Conservation (phyloP, 2,113 vertebrate species). For the Cacatua alba region DNA sequence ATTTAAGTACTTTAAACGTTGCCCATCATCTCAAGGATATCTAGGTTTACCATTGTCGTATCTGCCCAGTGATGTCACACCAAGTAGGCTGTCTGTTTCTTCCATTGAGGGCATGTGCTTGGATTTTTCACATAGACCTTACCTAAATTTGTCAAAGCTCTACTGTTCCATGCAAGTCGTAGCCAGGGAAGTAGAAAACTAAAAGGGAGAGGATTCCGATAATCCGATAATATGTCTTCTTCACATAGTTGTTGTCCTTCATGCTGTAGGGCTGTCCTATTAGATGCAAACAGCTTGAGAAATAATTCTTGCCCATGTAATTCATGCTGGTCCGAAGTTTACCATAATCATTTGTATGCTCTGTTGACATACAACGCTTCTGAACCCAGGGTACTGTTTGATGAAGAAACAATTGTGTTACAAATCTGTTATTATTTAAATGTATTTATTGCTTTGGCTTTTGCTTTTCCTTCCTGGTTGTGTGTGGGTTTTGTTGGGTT, state of each 20-base stretch:
- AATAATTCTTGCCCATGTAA: background rate
- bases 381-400: background rate
- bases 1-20: background rate
- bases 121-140: background rate
- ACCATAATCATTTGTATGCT: background rate
- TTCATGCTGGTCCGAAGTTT: background rate
- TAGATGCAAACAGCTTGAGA: background rate
- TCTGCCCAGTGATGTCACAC: background rate
- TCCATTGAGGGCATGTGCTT: background rate
- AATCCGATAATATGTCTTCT: background rate
- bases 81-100: background rate
- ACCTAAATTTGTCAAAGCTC: background rate
- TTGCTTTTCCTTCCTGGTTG: background rate
- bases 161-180: background rate
- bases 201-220: background rate
- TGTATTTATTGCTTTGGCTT: background rate
- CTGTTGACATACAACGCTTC: background rate
- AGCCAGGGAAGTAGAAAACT: background rate
- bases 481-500: background rate
- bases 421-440: background rate
- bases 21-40: background rate
- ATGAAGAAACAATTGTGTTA: background rate
- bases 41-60: background rate
- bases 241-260: background rate
- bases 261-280: background rate